Conservation (phyloP, 1,140 invertebrate genomes). For the Drosophila funebris region DNA sequence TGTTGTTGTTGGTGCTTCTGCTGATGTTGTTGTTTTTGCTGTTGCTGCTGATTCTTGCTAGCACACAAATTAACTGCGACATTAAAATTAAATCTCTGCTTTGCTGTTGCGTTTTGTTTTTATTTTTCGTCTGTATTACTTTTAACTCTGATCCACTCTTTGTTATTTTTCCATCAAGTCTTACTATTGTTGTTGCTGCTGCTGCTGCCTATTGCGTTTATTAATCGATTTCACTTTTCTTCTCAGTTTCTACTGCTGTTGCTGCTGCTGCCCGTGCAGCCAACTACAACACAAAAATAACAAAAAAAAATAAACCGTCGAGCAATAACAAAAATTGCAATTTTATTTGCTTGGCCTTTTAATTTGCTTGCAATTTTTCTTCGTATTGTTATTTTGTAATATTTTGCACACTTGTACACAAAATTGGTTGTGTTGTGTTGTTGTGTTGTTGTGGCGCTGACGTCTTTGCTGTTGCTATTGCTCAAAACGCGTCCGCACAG, state of each 20-base stretch:
- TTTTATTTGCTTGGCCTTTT: conserved; percentile 9
- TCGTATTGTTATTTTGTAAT: conserved; percentile 40
- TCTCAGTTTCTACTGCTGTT: conserved; percentile 30
- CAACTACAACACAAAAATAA: conserved; percentile 40
- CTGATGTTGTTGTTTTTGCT: conserved; percentile 29
- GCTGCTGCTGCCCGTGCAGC: conserved; percentile 33
- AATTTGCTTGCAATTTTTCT: conserved; percentile 20
- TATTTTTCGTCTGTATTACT: conserved; percentile 17
- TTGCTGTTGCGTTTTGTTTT: conserved; percentile 35
- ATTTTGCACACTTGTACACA: conserved; percentile 42
- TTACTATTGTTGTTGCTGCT: conserved; percentile 28
- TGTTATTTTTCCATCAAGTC: conserved; percentile 15
- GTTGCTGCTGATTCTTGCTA: conserved; percentile 52
- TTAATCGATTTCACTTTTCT: conserved; percentile 57
- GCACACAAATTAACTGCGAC: conserved; percentile 79
- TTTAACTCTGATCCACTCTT: conserved; percentile 21
- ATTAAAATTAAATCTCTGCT: conserved; percentile 61
- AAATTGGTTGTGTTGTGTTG: conserved; percentile 31
- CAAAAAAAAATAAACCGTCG: conserved; percentile 14
- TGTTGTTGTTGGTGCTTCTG: conserved; percentile 19
- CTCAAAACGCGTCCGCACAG: conserved; percentile 26
- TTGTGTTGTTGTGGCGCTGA: conserved; percentile 47
- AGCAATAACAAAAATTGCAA: conserved; percentile 17
- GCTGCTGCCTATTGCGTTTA: conserved; percentile 48
- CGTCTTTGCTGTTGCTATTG: conserved; percentile 48